These are phyloP conservation scores for Empidonax traillii DNA, from an alignment of 2,113 vertebrate species.

Conservation along the genomic window DNA sequence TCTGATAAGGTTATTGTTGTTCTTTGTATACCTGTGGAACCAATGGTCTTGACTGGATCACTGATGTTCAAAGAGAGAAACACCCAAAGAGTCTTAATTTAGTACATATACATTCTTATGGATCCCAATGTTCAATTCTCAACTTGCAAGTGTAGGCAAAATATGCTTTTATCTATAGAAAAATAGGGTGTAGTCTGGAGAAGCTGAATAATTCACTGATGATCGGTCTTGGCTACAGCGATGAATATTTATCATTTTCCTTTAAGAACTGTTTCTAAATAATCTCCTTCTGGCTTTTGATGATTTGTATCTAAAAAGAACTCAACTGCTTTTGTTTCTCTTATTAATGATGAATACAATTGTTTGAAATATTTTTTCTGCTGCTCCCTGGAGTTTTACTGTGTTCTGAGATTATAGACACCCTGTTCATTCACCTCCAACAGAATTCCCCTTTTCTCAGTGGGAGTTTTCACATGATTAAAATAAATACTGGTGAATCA, in stretches of 20 bases:
- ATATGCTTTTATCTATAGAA: conserved; percentile 53
- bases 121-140: neutral
- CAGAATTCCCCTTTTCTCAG: neutral
- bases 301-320: conserved; percentile 36
- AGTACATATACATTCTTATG: neutral
- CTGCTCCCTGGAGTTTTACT: neutral
- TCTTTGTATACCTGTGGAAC: neutral
- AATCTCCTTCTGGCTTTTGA: conserved; percentile 6
- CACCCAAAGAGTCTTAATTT: neutral
- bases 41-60: neutral
- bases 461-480: neutral
- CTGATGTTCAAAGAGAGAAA: neutral
- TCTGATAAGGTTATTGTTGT: neutral
- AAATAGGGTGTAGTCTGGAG: conserved; percentile 52
- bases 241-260: neutral
- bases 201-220: conserved; percentile 46
- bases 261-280: conserved; percentile 10
- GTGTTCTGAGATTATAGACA: neutral
- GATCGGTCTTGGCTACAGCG: conserved; percentile 41
- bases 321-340: neutral
- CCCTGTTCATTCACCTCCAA: neutral
- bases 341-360: neutral
- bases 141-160: conserved; percentile 51
- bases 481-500: neutral
- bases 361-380: neutral